Conservation (phyloP, 2,113 vertebrate species). For the Picathartes gymnocephalus region DNA sequence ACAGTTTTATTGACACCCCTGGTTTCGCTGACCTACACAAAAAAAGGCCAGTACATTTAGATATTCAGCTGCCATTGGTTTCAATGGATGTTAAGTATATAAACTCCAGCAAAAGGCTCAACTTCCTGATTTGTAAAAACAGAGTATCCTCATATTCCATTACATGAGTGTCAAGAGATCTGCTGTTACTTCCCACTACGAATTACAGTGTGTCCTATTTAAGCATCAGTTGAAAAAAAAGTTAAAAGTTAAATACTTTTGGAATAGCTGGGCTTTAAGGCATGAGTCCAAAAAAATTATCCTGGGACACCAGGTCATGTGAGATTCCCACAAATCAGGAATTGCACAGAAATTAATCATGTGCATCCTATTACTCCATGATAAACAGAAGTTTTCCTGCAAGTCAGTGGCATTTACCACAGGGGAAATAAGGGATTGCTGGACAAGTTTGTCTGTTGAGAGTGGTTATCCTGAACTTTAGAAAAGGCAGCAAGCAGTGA, state of each 20-base stretch:
- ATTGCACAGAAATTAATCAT: background rate
- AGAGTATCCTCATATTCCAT: background rate
- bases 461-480: background rate
- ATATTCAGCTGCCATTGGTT: background rate
- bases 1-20: background rate
- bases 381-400: background rate
- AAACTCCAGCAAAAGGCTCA: background rate
- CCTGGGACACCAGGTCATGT: background rate
- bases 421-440: background rate
- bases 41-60: background rate
- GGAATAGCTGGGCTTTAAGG: background rate
- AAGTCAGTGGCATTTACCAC: background rate
- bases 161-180: background rate
- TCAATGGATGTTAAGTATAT: background rate
- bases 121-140: background rate
- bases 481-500: background rate
- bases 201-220: background rate
- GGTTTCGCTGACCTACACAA: background rate
- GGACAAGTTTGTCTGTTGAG: background rate
- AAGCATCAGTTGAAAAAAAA: background rate
- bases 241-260: background rate
- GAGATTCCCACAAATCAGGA: background rate
- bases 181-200: background rate
- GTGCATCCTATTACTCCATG: background rate
- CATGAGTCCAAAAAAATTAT: background rate